These are phyloP conservation scores for Acrobeloides nanus DNA, from an alignment of 2,888 invertebrate genomes.

Conservation along the genomic window DNA sequence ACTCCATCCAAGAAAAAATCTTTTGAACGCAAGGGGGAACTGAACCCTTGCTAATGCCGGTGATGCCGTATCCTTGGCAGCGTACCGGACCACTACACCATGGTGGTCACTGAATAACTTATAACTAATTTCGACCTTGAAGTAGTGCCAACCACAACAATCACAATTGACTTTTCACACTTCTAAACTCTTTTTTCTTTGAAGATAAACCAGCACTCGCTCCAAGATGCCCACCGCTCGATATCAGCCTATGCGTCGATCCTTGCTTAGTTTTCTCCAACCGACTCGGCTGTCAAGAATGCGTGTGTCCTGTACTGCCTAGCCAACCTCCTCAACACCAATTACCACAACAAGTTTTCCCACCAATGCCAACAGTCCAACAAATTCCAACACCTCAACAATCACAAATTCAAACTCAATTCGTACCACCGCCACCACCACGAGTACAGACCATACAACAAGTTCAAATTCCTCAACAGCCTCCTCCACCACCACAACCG, in stretches of 20 bases:
- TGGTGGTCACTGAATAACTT: too few relatives aligned
- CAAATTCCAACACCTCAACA: not conserved
- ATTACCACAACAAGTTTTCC: constrained; percentile 4
- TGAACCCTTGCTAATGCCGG: too few relatives aligned
- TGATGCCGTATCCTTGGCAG: too few relatives aligned
- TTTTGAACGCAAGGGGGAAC: too few relatives aligned
- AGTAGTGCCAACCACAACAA: too few relatives aligned
- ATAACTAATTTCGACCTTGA: too few relatives aligned
- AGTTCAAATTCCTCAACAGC: constrained; percentile 1
- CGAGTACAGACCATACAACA: constrained; percentile 5
- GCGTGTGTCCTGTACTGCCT: constrained; percentile 39
- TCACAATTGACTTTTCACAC: too few relatives aligned
- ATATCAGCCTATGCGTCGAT: constrained; percentile 41
- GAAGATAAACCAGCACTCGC: too few relatives aligned
- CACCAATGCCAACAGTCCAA: not conserved
- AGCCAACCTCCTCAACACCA: constrained; percentile 7
- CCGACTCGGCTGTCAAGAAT: constrained; percentile 45
- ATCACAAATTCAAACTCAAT: not conserved
- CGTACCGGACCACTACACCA: too few relatives aligned
- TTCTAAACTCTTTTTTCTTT: too few relatives aligned
- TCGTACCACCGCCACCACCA: constrained; percentile 9
- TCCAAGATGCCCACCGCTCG: constrained; percentile 47
- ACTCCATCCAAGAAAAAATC: too few relatives aligned
- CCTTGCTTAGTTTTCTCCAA: constrained; percentile 52
- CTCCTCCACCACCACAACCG: constrained; percentile 10